Conservation (phyloP, 2,888 invertebrate species). For the Ectobius pallidus region DNA sequence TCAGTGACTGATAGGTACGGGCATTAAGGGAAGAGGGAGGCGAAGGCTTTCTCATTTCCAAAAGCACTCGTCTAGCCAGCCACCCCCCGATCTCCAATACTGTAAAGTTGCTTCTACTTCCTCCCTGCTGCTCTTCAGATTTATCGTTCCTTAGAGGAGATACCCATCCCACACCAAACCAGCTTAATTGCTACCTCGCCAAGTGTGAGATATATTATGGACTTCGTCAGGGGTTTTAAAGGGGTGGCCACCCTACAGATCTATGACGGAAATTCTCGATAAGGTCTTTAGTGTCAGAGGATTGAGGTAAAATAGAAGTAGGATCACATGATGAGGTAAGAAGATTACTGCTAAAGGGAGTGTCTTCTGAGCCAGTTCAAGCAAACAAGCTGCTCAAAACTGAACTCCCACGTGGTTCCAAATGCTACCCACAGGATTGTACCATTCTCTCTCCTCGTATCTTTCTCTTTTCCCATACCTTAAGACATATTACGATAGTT, state of each 20-base stretch:
- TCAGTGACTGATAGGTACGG: slow-evolving; percentile 14
- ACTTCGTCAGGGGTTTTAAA: slow-evolving; percentile 1
- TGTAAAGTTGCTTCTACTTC: slow-evolving; percentile 8
- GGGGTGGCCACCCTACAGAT: slow-evolving; percentile 6
- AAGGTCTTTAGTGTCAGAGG: background rate
- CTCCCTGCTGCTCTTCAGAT: background rate
- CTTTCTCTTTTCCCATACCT: no score
- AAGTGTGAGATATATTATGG: slow-evolving; percentile 22
- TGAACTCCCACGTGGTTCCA: no score
- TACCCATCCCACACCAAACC: background rate
- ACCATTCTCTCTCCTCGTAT: no score
- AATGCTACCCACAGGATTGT: no score
- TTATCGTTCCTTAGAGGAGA: slow-evolving; percentile 21
- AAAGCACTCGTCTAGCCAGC: background rate
- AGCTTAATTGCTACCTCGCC: slow-evolving; percentile 20
- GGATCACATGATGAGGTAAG: no score
- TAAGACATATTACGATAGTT: no score
- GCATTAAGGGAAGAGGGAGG: background rate
- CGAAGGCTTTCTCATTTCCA: background rate
- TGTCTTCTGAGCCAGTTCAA: no score
- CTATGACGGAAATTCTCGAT: background rate
- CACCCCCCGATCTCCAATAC: slow-evolving; percentile 9
- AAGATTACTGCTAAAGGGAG: no score
- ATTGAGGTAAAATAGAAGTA: no score
- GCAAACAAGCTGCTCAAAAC: no score